These are phyloP conservation scores for Tokudaia muenninki DNA, from an alignment of 2,797 vertebrate genomes.

Conservation along the genomic window DNA sequence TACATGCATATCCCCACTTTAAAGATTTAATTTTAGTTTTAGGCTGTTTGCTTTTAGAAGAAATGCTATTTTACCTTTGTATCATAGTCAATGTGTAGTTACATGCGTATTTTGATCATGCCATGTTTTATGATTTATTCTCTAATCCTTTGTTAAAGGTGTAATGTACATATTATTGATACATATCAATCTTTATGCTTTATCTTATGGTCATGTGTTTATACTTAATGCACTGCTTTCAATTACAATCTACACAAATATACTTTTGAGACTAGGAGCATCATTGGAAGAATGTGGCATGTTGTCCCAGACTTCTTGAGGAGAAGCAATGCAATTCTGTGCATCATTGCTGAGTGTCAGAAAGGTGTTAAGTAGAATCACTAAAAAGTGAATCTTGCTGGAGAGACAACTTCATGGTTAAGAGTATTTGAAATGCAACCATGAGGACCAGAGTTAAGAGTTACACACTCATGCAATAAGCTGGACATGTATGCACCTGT, in stretches of 20 bases:
- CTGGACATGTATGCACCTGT: neutral
- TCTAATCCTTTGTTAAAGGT: neutral
- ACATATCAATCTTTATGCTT: neutral
- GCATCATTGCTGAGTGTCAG: neutral
- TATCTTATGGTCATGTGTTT: neutral
- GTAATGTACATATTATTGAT: neutral
- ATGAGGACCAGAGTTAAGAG: neutral
- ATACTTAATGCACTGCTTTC: neutral
- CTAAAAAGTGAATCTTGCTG: neutral
- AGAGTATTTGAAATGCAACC: no score
- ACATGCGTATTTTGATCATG: neutral
- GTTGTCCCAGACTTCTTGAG: neutral
- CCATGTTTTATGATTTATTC: neutral
- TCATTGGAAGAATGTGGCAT: neutral
- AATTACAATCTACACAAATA: neutral
- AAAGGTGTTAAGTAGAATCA: neutral
- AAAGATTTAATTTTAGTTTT: neutral
- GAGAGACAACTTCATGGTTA: neutral
- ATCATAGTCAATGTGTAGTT: neutral
- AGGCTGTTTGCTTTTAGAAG: neutral
- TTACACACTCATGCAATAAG: no score
- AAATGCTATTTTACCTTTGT: neutral
- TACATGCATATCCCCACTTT: neutral
- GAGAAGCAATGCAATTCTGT: neutral
- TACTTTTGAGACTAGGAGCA: neutral